Base-by-base conservation (phyloP, 2,113 vertebrate genomes). In the Prochilodus magdalenae region DNA sequence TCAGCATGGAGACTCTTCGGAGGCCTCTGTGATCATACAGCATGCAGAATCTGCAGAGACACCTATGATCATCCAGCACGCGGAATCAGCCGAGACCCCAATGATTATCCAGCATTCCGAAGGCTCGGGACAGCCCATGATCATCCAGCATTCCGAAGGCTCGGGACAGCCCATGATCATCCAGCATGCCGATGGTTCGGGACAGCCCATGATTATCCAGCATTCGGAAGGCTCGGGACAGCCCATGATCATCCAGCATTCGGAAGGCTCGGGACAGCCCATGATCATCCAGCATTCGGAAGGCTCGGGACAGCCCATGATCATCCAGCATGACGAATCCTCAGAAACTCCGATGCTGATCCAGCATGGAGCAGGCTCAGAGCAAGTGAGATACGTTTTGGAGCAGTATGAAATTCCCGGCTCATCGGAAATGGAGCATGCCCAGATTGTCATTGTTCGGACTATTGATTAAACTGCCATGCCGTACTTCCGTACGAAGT, bases 401-500 rank as follows among this genome's bases (percentile, higher is more conserved):
- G 83, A 87, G 79, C 83, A 87, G 86, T 85, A 81, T 29, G 86
- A 85, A 72, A 87, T 87, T 30, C 86, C 86, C 2, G 83, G 57
- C 3, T 65, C 78, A 29, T 78, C 77, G 15, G 86, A 85, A 18
- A 75, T 87, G 29, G 86, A 87, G 44, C 83, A 85, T n/a, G 84
- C 86, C 12, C 86, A 87, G 49, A 87, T 87, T 2, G 86, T 87
- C 81, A 87, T 87, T 12, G 86, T 87, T 36, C 86, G 85, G 81
- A 87, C 86, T 36, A 87, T 87, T 29, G 80, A 87, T 59, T 85
- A 77, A 83, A 53, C 5, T 44, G 1, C 22, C 44, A 15, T 16
- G n/a, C 53, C 49, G 49, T 72, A 22, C 40, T n/a, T 71, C 1
- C 22, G 5, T 72, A 62, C 36, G 29, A 51, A 72, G 20, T n/a